A percentile compares a stretch with the other conserved stretches of the same genome.
These are phyloP conservation scores for Nezara viridula DNA, from an alignment of 2,888 invertebrate genomes.

Conservation along the genomic window DNA sequence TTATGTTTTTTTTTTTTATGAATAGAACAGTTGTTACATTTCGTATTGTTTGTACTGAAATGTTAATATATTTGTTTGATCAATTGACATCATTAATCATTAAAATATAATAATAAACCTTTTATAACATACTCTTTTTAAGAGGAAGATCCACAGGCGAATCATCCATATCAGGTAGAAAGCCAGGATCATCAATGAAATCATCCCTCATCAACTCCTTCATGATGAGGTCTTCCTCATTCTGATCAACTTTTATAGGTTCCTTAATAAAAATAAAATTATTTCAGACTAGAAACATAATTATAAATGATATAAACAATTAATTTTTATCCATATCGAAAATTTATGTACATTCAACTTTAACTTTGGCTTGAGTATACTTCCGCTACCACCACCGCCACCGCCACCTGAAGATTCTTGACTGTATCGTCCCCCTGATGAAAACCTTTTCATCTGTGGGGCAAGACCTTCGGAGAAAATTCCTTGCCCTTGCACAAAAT, in stretches of 20 bases:
- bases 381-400: conserved; percentile 42
- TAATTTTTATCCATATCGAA: not conserved
- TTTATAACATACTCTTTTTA: conserved; percentile 34
- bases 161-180: conserved; percentile 64
- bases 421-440: not conserved
- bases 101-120: no score
- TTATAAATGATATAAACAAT: not conserved
- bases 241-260: conserved; percentile 63
- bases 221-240: conserved; percentile 65
- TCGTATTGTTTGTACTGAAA: no score
- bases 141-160: conserved; percentile 65
- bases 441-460: conserved; percentile 58
- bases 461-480: conserved; percentile 64
- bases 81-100: no score
- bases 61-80: no score
- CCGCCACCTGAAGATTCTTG: not conserved
- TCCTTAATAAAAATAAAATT: conserved; percentile 61
- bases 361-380: conserved; percentile 54
- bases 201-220: conserved; percentile 65
- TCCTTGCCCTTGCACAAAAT: conserved; percentile 62
- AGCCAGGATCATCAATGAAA: conserved; percentile 65
- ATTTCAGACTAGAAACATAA: not conserved
- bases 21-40: no score
- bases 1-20: no score
- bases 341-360: conserved; percentile 39